A percentile compares a stretch with the other conserved stretches of the same genome.
Evolutionary conservation across 2,797 vertebrate genomes (phyloP).

Genomic region (Bradypodion ventrale): DNA sequence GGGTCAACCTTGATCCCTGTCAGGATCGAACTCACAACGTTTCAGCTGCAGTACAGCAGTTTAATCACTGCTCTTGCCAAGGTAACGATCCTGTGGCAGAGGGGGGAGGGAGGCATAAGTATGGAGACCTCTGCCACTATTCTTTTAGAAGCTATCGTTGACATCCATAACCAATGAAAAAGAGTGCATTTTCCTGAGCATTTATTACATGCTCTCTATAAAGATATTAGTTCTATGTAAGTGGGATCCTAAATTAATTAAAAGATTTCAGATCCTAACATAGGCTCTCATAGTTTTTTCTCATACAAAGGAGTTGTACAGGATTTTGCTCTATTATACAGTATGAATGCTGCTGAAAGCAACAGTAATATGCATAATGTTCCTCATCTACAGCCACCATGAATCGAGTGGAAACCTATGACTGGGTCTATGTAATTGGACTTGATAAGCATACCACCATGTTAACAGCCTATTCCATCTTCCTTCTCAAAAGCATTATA

Average conservation of each 20-base stretch:
- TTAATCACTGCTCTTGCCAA: no score
- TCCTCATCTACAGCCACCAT: background rate
- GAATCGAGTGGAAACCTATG: background rate
- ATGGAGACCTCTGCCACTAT: background rate
- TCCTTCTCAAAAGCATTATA: background rate
- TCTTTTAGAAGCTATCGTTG: conserved; percentile 1
- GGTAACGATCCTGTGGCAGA: no score
- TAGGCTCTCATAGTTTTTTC: conserved; percentile 20
- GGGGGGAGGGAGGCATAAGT: no score
- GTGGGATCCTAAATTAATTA: conserved; percentile 22
- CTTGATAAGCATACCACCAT: background rate
- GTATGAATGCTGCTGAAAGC: background rate
- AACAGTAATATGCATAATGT: background rate
- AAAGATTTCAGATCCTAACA: conserved; percentile 16
- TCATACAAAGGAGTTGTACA: background rate
- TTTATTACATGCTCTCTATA: background rate
- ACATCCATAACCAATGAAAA: conserved; percentile 13
- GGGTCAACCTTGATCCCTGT: no score
- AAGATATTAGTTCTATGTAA: conserved; percentile 16
- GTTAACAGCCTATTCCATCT: conserved; percentile 5
- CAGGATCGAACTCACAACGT: no score
- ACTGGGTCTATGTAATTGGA: background rate
- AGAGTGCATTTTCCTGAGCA: rapidly evolving
- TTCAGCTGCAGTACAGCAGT: no score
- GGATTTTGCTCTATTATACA: background rate